These are phyloP conservation scores for Dendrolimus pini DNA, from an alignment of 2,888 invertebrate species.

Conservation along the genomic window DNA sequence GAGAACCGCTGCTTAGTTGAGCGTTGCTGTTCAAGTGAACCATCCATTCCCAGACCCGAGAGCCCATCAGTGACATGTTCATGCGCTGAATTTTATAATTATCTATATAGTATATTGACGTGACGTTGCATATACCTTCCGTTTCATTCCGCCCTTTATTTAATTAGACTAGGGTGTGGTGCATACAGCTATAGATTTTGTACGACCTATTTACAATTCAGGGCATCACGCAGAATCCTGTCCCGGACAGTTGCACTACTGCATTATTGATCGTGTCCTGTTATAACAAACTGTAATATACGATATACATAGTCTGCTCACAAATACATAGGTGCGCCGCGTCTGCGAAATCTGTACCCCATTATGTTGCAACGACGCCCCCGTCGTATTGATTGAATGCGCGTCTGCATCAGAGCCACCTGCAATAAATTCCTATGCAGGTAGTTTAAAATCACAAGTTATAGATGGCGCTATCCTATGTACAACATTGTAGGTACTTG, in stretches of 20 bases:
- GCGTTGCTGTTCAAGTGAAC: too few relatives aligned
- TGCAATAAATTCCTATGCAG: conserved; percentile 14
- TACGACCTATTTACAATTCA: not conserved
- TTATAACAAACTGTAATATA: not conserved
- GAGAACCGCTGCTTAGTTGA: too few relatives aligned
- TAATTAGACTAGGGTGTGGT: not conserved
- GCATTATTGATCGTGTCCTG: not conserved
- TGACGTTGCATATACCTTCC: too few relatives aligned
- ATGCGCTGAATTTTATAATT: too few relatives aligned
- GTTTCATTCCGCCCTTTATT: not conserved
- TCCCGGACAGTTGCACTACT: not conserved
- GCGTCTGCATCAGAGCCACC: not conserved
- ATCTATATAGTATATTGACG: too few relatives aligned
- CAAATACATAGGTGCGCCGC: not conserved
- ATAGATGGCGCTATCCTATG: too few relatives aligned
- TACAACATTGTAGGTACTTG: too few relatives aligned
- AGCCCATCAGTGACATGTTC: too few relatives aligned
- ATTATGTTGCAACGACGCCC: not conserved
- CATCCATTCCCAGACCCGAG: too few relatives aligned
- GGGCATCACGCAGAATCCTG: not conserved
- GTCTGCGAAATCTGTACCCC: not conserved
- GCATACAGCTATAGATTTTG: not conserved
- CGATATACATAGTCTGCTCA: not conserved
- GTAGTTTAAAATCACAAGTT: too few relatives aligned
- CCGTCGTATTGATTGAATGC: not conserved